A percentile compares a stretch with the other conserved stretches of the same genome.
phyloP scores from a whole-genome alignment of 2,888 invertebrate genomes.

The Stegana nigrithorax region DNA sequence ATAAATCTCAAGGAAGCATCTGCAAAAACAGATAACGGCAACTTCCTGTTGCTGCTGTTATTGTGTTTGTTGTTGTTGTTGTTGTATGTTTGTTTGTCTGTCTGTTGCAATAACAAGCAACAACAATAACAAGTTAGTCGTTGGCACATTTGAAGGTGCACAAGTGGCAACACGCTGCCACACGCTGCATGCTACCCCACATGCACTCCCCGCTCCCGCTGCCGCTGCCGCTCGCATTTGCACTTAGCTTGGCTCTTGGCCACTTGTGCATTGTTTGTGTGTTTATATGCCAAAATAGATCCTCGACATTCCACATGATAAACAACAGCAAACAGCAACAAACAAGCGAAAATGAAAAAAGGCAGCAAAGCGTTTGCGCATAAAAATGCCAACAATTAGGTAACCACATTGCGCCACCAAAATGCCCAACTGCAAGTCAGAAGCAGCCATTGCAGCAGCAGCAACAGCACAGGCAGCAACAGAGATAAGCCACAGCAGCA shows the following conservation, averaged over 20 bases:
- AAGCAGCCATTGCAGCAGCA: conserved; percentile 34
- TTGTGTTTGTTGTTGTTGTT: background rate
- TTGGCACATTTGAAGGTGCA: conserved; percentile 37
- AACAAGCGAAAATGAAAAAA: no score
- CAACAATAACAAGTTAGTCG: conserved; percentile 48
- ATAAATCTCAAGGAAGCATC: conserved; percentile 66
- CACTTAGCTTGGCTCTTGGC: conserved; percentile 49
- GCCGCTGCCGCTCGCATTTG: background rate
- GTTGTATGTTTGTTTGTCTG: background rate
- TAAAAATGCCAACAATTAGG: conserved; percentile 29
- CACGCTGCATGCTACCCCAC: no score
- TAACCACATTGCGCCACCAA: conserved; percentile 33
- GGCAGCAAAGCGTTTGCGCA: no score
- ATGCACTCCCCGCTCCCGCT: background rate
- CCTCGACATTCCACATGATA: conserved; percentile 9
- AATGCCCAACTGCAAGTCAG: background rate
- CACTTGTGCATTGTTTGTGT: conserved; percentile 26
- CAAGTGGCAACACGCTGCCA: conserved; percentile 47
- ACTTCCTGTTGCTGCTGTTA: conserved; percentile 13
- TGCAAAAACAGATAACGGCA: conserved; percentile 27
- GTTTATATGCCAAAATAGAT: conserved; percentile 48
- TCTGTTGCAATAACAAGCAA: conserved; percentile 20
- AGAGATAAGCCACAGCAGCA: conserved; percentile 15
- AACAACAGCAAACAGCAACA: conserved; percentile 15
- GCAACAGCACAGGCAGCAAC: conserved; percentile 32